Base-by-base conservation (phyloP, 1,140 invertebrate genomes). In the Pseudomyrmex concolor region DNA sequence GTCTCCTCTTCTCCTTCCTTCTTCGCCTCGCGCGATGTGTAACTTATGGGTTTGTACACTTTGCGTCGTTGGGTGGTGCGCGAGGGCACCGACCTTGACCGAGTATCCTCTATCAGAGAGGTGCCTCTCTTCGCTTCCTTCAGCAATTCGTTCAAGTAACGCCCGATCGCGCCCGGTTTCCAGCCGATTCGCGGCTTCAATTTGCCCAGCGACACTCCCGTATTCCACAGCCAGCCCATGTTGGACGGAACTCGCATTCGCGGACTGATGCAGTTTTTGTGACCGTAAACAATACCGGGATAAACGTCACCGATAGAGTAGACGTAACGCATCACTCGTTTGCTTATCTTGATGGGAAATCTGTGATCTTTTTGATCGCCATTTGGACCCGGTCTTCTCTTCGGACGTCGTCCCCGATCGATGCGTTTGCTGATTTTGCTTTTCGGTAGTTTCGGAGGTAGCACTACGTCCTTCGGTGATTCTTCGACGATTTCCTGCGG, bases 191-290 rank as follows among this genome's bases (percentile, higher is more conserved):
- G 89, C 2, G 88, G 89, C 62, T 92, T 94, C 10, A 92, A 8
- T 43, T 86, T 90, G 1, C 86, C 90, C 0, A 85, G n/a, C 0
- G 84, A 86, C 0, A 82, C 17, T 12, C 66, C 78, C 4, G 85
- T 90, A 72, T 93, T 93, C 93, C 93, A 94, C 4, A 93, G 43
- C 93, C 93, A 94, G 3, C 93, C 93, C 93, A 94, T 94, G 19
- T 94, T 94, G 0, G 90, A 87, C 2, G 93, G 93, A 0, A 94
- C 91, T 50, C 91, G 83, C 67, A 92, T 84, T n/a, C 87, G 89
- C 0, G 91, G 13, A 25, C 92, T 90, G 13, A 93, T 62, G 77
- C 93, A 94, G 50, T 91, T 89, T 63, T 89, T 90, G 43, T 94
- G 93, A 1, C 93, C 93, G 55, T 89, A 91, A 48, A 88, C 86